Evolutionary conservation across 2,113 vertebrate genomes (phyloP).

Genomic region (Phalacrocorax aristotelis): DNA sequence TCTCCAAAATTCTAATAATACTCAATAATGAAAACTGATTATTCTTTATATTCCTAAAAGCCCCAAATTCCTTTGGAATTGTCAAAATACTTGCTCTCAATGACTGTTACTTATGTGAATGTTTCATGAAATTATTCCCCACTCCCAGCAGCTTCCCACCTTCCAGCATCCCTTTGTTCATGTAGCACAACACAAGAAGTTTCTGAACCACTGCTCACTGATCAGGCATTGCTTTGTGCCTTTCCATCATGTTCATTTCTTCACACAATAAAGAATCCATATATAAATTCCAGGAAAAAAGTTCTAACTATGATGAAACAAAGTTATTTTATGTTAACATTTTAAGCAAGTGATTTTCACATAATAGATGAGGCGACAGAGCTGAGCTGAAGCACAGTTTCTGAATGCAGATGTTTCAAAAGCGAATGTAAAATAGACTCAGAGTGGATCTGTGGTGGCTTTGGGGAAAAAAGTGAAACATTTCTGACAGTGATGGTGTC

Average conservation of each 20-base stretch:
- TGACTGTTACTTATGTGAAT: neutral
- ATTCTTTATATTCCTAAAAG: neutral
- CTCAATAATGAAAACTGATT: neutral
- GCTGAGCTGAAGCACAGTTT: neutral
- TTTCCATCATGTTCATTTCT: neutral
- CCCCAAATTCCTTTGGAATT: neutral
- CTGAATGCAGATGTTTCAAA: constrained; percentile 18
- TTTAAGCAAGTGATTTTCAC: neutral
- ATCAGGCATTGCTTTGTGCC: neutral
- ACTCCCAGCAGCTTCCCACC: neutral
- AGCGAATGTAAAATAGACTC: neutral
- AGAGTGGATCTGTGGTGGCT: neutral
- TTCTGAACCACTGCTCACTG: neutral
- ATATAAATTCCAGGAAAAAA: neutral
- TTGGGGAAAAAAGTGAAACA: neutral
- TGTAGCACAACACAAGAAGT: neutral
- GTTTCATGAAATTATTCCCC: neutral
- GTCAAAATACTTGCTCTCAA: neutral
- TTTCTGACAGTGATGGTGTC: neutral
- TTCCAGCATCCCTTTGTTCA: neutral
- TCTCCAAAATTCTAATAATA: neutral
- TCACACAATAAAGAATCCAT: neutral
- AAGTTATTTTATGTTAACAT: neutral
- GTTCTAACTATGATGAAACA: neutral
- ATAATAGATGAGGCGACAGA: constrained; percentile 22